Evolutionary conservation across 2,888 invertebrate species (phyloP).

Genomic region (Phalera bucephala): DNA sequence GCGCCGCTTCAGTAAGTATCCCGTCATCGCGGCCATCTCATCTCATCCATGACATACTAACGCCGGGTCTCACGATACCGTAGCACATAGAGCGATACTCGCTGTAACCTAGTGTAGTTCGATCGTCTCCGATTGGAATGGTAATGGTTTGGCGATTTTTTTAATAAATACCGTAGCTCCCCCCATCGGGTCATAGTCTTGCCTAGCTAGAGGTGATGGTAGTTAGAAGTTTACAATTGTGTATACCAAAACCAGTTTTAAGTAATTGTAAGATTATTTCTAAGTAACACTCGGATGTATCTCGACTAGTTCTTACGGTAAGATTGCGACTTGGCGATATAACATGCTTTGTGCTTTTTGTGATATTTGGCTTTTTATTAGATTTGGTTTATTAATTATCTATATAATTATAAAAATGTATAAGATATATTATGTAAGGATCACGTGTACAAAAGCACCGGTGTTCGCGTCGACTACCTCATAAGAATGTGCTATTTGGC

Average conservation of each 20-base stretch:
- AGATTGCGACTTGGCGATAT: constrained; percentile 31
- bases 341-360: constrained; percentile 74
- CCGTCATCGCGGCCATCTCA: constrained; percentile 36
- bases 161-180: constrained; percentile 58
- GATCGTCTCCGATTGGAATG: constrained; percentile 65
- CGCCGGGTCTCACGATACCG: constrained; percentile 43
- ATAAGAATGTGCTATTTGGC: constrained; percentile 21
- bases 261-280: constrained; percentile 15
- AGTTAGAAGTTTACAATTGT: constrained; percentile 53
- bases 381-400: constrained; percentile 48
- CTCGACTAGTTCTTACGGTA: constrained; percentile 11
- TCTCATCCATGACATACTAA: constrained; percentile 31
- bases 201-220: constrained; percentile 68
- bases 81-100: constrained; percentile 52
- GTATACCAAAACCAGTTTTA: constrained; percentile 30
- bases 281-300: constrained; percentile 16
- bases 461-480: constrained; percentile 21
- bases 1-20: constrained; percentile 94
- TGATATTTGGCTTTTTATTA: constrained; percentile 78
- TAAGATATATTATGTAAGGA: constrained; percentile 24
- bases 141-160: constrained; percentile 69
- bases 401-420: constrained; percentile 30
- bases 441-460: constrained; percentile 45
- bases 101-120: constrained; percentile 63
- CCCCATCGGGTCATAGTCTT: constrained; percentile 47